phyloP scores from a whole-genome alignment of 2,113 vertebrate genomes.

The Coryphaenoides rupestris region DNA sequence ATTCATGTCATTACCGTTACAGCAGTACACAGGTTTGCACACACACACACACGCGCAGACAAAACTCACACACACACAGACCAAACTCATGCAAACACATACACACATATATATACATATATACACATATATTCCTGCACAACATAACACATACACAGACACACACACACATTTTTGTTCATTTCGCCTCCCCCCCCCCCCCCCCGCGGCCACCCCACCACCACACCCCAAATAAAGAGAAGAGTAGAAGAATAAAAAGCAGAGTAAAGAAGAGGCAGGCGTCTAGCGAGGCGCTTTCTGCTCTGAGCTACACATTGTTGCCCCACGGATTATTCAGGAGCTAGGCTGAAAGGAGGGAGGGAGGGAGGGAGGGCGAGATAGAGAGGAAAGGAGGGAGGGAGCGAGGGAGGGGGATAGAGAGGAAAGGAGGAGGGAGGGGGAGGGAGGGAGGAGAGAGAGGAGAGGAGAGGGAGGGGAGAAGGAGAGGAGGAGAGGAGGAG shows the following conservation, averaged over 20 bases:
- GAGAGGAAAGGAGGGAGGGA: neutral
- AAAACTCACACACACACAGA: neutral
- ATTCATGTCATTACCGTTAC: too few relatives aligned
- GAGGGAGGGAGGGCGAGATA: slow-evolving; percentile 30
- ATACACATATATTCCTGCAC: neutral
- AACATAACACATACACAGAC: neutral
- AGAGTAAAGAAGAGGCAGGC: too few relatives aligned
- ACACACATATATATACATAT: neutral
- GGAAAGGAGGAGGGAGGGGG: neutral
- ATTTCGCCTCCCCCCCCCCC: neutral
- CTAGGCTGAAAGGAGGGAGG: slow-evolving; percentile 55
- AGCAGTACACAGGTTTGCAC: neutral
- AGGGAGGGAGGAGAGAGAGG: neutral
- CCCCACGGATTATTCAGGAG: slow-evolving; percentile 84
- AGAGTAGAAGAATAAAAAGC: neutral
- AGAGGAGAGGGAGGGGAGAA: neutral
- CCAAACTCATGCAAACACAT: neutral
- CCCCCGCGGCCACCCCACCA: neutral
- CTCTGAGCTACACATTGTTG: slow-evolving; percentile 83
- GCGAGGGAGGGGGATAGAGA: neutral
- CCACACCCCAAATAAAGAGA: slow-evolving; percentile 71
- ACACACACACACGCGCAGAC: neutral
- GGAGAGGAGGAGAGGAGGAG: neutral
- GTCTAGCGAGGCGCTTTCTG: slow-evolving; percentile 82
- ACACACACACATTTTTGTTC: neutral